A percentile compares a stretch with the other conserved stretches of the same genome.
Conservation (phyloP, 2,888 invertebrate genomes). For the Macrophya annulata region DNA sequence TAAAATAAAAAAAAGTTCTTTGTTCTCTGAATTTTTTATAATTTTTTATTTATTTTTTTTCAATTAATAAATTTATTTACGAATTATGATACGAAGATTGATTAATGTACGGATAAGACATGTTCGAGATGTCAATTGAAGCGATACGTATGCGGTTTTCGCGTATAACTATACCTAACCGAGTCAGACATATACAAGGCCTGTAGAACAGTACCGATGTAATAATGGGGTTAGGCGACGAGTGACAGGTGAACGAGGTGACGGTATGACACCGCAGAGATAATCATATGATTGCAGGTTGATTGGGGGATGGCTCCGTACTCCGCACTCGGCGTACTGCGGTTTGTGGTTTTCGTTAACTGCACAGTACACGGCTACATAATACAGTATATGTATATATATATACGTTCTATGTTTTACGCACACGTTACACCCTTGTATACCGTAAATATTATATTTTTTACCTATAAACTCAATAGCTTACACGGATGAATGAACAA, state of each 20-base stretch:
- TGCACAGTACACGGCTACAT: not conserved
- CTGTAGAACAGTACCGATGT: not conserved
- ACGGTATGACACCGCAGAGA: conserved; percentile 77
- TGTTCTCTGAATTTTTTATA: too few species aligned
- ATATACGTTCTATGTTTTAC: conserved; percentile 3
- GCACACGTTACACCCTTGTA: not conserved
- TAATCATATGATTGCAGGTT: conserved; percentile 78
- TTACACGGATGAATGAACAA: not conserved
- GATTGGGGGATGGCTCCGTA: conserved; percentile 71
- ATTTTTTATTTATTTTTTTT: too few species aligned
- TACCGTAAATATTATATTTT: not conserved
- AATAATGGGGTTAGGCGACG: conserved; percentile 68
- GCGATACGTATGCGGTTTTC: not conserved
- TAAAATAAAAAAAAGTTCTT: too few species aligned
- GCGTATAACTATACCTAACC: conserved; percentile 26
- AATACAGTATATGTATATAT: not conserved
- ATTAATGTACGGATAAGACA: too few species aligned
- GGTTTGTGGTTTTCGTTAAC: conserved; percentile 77
- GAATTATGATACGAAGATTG: too few species aligned
- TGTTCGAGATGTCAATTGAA: not conserved
- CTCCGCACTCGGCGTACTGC: conserved; percentile 64
- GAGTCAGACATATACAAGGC: not conserved
- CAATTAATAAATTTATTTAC: too few species aligned
- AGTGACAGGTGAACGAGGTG: conserved; percentile 77
- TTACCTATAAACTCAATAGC: not conserved